These are phyloP conservation scores for Eupithecia pulchellata DNA, from an alignment of 2,888 invertebrate genomes.

Conservation along the genomic window DNA sequence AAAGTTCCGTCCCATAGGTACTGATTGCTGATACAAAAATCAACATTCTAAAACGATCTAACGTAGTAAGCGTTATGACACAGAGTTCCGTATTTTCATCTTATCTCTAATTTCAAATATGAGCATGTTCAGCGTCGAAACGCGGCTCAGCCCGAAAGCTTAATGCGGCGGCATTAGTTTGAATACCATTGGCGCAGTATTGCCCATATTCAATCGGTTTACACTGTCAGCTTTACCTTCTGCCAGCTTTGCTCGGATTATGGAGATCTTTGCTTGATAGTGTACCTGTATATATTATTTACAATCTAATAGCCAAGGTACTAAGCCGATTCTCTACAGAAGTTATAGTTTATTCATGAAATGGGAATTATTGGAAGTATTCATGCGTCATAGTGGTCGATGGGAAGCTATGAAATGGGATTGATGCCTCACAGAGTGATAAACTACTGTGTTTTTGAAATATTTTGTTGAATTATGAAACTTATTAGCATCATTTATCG, in stretches of 20 bases:
- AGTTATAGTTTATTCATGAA: background rate
- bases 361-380: no score
- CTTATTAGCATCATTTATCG: no score
- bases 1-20: background rate
- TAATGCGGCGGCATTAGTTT: constrained; percentile 47
- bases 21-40: background rate
- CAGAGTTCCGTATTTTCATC: constrained; percentile 7
- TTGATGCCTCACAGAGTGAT: no score
- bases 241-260: constrained; percentile 25
- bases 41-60: background rate
- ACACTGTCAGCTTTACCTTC: constrained; percentile 28
- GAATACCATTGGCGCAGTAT: constrained; percentile 36
- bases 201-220: constrained; percentile 32
- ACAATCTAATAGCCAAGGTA: background rate
- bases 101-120: constrained; percentile 25
- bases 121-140: constrained; percentile 7
- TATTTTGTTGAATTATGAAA: no score
- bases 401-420: background rate
- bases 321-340: background rate
- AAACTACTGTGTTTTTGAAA: no score
- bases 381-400: no score
- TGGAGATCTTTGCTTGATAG: constrained; percentile 26
- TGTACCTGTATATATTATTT: constrained; percentile 4
- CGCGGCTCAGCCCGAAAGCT: constrained; percentile 49
- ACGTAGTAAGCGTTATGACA: background rate